Evolutionary conservation across 2,113 vertebrate genomes (phyloP).

Genomic region (Chaenogobius annularis): DNA sequence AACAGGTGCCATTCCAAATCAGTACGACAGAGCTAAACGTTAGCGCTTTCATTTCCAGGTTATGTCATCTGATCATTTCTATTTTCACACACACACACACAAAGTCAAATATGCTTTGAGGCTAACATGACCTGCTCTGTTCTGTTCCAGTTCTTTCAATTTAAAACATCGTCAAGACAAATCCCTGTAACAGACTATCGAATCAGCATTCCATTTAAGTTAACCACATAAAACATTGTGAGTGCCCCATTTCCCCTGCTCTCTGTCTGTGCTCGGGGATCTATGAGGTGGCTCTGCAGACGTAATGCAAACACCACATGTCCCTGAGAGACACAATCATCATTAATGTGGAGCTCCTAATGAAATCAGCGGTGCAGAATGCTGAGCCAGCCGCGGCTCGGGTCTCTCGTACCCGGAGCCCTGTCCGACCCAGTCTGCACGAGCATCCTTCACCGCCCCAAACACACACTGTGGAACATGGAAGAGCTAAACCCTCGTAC

Average conservation of each 20-base stretch:
- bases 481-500: slow-evolving; percentile 11
- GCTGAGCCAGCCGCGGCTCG: slow-evolving; percentile 49
- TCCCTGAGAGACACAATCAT: slow-evolving; percentile 54
- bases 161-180: background rate
- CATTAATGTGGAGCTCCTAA: slow-evolving; percentile 61
- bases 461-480: slow-evolving; percentile 29
- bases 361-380: slow-evolving; percentile 54
- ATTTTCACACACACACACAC: too few relatives aligned
- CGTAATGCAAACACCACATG: slow-evolving; percentile 54
- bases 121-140: background rate
- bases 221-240: slow-evolving; percentile 45
- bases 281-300: slow-evolving; percentile 47
- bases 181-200: slow-evolving; percentile 26
- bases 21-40: too few relatives aligned
- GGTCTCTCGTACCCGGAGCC: slow-evolving; percentile 36
- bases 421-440: slow-evolving; percentile 39
- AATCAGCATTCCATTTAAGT: slow-evolving; percentile 38
- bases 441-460: slow-evolving; percentile 38
- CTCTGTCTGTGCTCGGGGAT: slow-evolving; percentile 37
- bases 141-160: background rate
- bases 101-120: background rate
- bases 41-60: too few relatives aligned
- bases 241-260: slow-evolving; percentile 40
- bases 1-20: too few relatives aligned
- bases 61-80: too few relatives aligned